Base-by-base conservation (phyloP, 2,113 vertebrate genomes). In the Empidonax traillii region DNA sequence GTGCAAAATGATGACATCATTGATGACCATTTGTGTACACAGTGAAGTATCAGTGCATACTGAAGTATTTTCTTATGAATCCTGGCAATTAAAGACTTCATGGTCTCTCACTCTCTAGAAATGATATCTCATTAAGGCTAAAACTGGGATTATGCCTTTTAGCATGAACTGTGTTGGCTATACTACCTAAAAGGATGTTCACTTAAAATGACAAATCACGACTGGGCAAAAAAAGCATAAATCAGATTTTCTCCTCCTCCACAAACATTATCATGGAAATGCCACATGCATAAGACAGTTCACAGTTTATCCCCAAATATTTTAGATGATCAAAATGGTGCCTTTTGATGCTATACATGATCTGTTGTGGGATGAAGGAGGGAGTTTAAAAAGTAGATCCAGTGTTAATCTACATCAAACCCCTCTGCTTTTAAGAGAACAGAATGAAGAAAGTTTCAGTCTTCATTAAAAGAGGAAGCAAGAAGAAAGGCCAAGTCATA, bases 21-120 rank as follows among this genome's bases (percentile, higher is more conserved):
- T 25, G 8, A 52, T 14, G 22, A 7, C 6, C 83, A 5, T 12
- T 47, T 63, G 17, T 16, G 13, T 8, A 23, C 3, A 7, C 0
- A 62, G 8, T 6, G 8, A 72, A 74, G 71, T 30, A 81, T 16
- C 51, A 74, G 37, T 12, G 7, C 28, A 33, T 10, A 25, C 16
- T 28, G 8, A 77, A 78, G 17, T 12, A 11, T 28, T 46, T 69
- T 51, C 24, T 58, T 68, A 14, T 4, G 78, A 81, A 79, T 37
- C 25, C 41, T 63, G 37, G 39, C 39, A 89, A 41, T 47, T 87
- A 55, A n/a, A 18, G 87, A 55, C 47, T 68, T 58, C 2, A 9
- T 3, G 17, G 18, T 49, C 24, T 43, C 46, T 44, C 39, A 31
- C 6, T 53, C 24, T 22, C 7, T 22, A 63, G 19, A 27, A 73